Base-by-base conservation (phyloP, 2,113 vertebrate species). In the Mola mola region DNA sequence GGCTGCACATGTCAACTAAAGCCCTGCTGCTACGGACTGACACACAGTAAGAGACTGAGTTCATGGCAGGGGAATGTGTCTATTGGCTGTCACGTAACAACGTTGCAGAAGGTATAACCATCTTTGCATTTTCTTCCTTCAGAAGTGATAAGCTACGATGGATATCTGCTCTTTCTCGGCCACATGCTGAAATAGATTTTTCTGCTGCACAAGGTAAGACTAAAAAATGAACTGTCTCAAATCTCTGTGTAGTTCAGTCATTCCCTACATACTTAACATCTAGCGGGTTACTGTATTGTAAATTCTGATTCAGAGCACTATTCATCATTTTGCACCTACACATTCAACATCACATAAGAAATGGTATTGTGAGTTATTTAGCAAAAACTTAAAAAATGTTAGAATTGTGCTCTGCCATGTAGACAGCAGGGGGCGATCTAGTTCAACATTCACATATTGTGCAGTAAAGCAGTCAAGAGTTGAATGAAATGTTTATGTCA, bases 111-210 rank as follows among this genome's bases (percentile, higher is more conserved):
- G 5, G 38, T 16, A 10, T 1, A 71, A 16, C 0, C 9, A 3
- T 63, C 7, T 56, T 36, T 75, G n/a, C 8, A 44, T 43, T 50
- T 29, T 43, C 12, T 15, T 7, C 13, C 62, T 43, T 22, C 62
- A 98, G 97, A 87, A 96, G 94, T 64, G 95, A 97, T 89, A 98
- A 98, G 84, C 91, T 96, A 53, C 94, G 96, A 1, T 98, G 97
- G 97, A 95, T 98, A 86, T 96, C 95, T 8, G 95, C 96, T 22
- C 73, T 98, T 41, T 92, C 93, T 44, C 89, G 87, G 53, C 94
- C 94, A 7, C 88, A 90, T 75, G 57, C 89, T 46, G 74, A 89
- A 68, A 73, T 91, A 0, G 92, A 93, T 77, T 92, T 89, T 67
- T 87, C 78, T 50, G 71, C 85, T 4, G 91, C 85, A 43, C 84